Evolutionary conservation across 2,888 invertebrate genomes (phyloP), one percentile per base, ranked within the genome.

Genomic region (Scrobipalpa atriplicella): DNA sequence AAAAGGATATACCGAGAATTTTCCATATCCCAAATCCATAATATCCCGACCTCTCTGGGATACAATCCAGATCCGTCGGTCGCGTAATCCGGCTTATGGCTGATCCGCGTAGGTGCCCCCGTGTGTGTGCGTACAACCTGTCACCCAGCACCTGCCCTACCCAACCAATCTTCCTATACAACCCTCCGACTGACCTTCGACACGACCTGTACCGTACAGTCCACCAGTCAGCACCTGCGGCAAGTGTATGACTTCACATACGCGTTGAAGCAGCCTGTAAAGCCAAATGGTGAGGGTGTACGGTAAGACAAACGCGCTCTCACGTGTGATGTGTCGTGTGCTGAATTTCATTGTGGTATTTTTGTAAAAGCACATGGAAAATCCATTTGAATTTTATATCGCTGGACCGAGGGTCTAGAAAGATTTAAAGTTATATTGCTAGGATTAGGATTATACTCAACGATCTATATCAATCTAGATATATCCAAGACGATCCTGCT

Each of bases 71-170:
- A 90, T 90, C 85, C 83, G 83, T 73, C 84, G 87, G 89, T 83
- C 85, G 81, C 81, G 80, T 91, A 90, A 91, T 91, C 90, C 89
- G 88, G 89, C 89, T 91, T 87, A 89, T 81, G 82, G 78, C 83
- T 88, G 83, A 89, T 90, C 87, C 86, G 72, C 67, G 72, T 70
- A 69, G 73, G 47, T 43, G 16, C 21, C 1, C 52, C 13, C 51
- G 63, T 63, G 63, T 52, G 74, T 77, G 73, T 78, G 73, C 78
- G 76, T 72, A 76, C 76, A 77, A 70, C 73, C 78, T 74, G 74
- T 72, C 61, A 61, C n/a, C 7, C 18, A 61, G 11, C 10, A 11
- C 41, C 19, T 19, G 18, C 39, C 39, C 2, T 16, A 19, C 18
- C 11, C 5, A 11, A 8, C 41, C 41, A 39, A 18, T 18, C 18